A percentile compares a stretch with the other conserved stretches of the same genome.
Conservation (phyloP, 2,797 vertebrate genomes). For the Cyclura pinguis region DNA sequence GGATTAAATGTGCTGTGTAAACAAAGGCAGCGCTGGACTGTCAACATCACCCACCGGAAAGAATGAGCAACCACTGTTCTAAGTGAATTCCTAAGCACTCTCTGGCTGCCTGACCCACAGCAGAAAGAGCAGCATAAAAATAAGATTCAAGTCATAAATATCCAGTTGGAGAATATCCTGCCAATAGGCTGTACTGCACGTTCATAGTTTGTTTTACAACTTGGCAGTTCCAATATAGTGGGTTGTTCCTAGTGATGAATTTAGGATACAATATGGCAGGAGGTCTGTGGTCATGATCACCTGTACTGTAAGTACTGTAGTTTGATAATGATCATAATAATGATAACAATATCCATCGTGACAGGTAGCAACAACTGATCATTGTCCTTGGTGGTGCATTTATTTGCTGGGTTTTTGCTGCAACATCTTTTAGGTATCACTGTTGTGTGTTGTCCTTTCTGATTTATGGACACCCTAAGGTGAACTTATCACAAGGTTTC, state of each 20-base stretch:
- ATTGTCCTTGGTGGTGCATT: not conserved
- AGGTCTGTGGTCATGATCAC: not conserved
- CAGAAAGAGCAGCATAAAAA: slow-evolving; percentile 8
- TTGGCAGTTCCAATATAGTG: not conserved
- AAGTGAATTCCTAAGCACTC: slow-evolving; percentile 14
- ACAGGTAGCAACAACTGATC: not conserved
- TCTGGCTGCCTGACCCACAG: not conserved
- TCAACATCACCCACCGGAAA: slow-evolving; percentile 35
- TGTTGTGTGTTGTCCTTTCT: no score
- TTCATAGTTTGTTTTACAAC: not conserved
- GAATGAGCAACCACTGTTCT: slow-evolving; percentile 7
- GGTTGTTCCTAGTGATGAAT: no score
- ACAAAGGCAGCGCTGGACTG: slow-evolving; percentile 70
- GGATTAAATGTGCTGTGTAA: slow-evolving; percentile 71
- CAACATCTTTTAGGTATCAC: no score
- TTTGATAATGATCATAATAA: no score
- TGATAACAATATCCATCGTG: not conserved
- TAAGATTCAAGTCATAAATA: not conserved
- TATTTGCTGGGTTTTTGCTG: not conserved
- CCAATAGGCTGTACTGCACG: not conserved
- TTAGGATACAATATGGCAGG: not conserved
- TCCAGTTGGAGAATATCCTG: not conserved
- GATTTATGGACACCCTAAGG: no score
- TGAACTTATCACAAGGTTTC: no score
- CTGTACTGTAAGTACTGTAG: not conserved